Evolutionary conservation across 2,113 vertebrate genomes (phyloP), one percentile per base, ranked within the genome.

Genomic region (Phaethon lepturus): DNA sequence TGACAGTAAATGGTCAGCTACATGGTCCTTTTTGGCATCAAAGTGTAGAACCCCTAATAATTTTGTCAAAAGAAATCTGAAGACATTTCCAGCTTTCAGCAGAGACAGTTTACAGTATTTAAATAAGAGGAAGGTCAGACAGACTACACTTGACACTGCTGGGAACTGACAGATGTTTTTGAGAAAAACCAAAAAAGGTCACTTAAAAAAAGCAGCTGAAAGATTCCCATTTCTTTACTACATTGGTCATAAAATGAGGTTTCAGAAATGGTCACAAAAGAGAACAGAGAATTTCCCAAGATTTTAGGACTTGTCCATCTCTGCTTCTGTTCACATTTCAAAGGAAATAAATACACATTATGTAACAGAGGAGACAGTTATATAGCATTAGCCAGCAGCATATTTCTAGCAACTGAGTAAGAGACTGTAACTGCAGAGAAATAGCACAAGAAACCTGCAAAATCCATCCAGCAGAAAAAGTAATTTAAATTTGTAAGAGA

Each of bases 251-350:
- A 88, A 85, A 73, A 74, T 29, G 42, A 85, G n/a, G 53, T 94
- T 97, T 97, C 87, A 94, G 47, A 85, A 96, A 71, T 7, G 74
- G 45, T 94, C 74, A 93, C 14, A 35, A 44, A 91, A 72, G 9
- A 89, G 17, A 86, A 50, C 33, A 77, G 75, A 71, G 91, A 88
- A 83, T 91, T 96, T 90, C 95, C 94, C 62, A 45, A 26, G 31
- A 66, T 76, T 77, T 93, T 77, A 85, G 58, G 38, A 38, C n/a
- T 64, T 62, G 1, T 40, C 40, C 14, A 8, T 86, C n/a, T 84
- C 19, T 49, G 33, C 75, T 13, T 14, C 25, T 69, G 10, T 11
- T 87, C 40, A 23, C 31, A 74, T 55, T 62, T 76, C 80, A 63
- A 91, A 73, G 17, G 47, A 94, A 78, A 40, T 14, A 47, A 78